Conservation (phyloP, 53 echinoderm and acorn worm species). For the Actinopyga echinites region DNA sequence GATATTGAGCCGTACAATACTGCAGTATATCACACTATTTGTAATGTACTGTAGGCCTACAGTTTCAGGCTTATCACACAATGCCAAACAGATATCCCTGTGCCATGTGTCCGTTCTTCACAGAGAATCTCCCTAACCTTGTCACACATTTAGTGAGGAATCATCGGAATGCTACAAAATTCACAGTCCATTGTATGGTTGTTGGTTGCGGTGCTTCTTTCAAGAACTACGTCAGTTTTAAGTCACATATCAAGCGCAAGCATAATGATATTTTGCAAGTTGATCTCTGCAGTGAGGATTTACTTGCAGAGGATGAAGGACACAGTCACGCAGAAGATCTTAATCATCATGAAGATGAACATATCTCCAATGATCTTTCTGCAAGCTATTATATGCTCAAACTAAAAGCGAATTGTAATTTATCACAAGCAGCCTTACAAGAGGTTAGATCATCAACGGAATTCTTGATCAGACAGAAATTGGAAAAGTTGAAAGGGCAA, state of each 20-base stretch:
- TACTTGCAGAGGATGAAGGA: background rate
- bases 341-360: too few species aligned
- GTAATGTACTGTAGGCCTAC: too few species aligned
- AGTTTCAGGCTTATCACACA: too few species aligned
- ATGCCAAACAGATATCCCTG: constrained; percentile 6
- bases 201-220: constrained; percentile 32
- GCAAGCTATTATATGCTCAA: too few species aligned
- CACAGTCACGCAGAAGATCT: background rate
- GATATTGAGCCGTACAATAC: too few species aligned
- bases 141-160: background rate
- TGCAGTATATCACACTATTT: too few species aligned
- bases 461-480: background rate
- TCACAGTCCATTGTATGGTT: constrained; percentile 44
- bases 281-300: background rate
- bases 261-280: constrained; percentile 19
- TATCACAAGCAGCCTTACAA: constrained; percentile 18
- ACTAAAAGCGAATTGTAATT: background rate
- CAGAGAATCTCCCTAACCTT: background rate
- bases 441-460: background rate
- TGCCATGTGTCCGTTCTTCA: constrained; percentile 9
- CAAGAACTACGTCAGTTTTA: constrained; percentile 49
- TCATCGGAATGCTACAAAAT: constrained; percentile 52
- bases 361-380: background rate
- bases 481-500: background rate
- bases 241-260: constrained; percentile 42